Evolutionary conservation across 2,888 invertebrate species (phyloP), one percentile per base, ranked within the genome.

Genomic region (Hirtodrosophila alboralis): DNA sequence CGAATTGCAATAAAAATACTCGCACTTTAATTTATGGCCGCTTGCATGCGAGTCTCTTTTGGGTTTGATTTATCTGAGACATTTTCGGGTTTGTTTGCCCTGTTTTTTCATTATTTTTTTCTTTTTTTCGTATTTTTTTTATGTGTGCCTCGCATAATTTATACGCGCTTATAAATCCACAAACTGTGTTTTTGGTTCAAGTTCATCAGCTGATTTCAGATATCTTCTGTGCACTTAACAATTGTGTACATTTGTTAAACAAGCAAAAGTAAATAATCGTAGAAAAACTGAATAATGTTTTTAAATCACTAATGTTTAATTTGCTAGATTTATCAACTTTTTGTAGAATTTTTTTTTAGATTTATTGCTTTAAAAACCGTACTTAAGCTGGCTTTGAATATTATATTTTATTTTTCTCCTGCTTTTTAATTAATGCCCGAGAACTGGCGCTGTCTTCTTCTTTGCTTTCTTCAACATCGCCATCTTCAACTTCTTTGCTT

Each of bases 1-100:
- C 62, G 48, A 74, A 84, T 67, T 71, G 73, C 64, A 75, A 75
- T 78, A 73, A 83, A 84, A 75, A 69, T 64, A 75, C 67, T 79
- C 64, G 49, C 21, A 53, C 60, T 60, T 60, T 64, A 74, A 83
- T 85, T 83, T 67, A 85, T 80, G 64, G 40, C 53, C 43, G 62
- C 73, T 45, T 61, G 61, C 70, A 63, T 52, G 58, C 27, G 49
- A 40, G 43, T 60, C 61, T 68, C 49, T 53, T 77, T 61, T 58
- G 65, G n/a, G 53, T 47, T 66, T 83, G 75, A 78, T 79, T 85
- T 84, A 79, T 79, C 58, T 60, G 44, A 63, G 68, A 49, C 51
- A 51, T 43, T 47, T 40, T 44, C 37, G 36, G 48, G 43, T 14
- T 52, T 49, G 34, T 40, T 41, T 52, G 47, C 21, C 41, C 52